Base-by-base conservation (phyloP, 2,797 vertebrate species). In the Ara ararauna region DNA sequence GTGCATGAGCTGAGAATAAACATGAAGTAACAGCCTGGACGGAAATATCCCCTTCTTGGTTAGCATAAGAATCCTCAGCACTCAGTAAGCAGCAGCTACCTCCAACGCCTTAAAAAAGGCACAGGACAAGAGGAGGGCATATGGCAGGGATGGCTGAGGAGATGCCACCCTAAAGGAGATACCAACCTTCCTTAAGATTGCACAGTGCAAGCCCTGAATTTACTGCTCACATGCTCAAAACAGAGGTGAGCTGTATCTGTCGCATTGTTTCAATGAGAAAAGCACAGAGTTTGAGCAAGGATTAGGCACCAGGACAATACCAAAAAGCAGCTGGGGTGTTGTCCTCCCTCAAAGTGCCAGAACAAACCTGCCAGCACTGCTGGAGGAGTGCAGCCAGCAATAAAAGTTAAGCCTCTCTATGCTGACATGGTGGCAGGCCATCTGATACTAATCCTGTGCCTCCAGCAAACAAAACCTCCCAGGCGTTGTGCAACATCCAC, bases 381-480 rank as follows among this genome's bases (percentile, higher is more conserved):
- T 1, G 4, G 65, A 72, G 70, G 61, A 93, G 17, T 1, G 0
- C 45, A 47, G 83, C 77, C 88, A 94, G 51, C 67, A 82, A 64
- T 56, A 74, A 51, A 79, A 92, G 60, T 27, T 22, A 81, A 85
- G 75, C 32, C 54, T 40, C 36, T 56, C 40, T n/a, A 1, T 36
- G 92, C 17, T n/a, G 78, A 67, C 73, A 87, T 68, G 81, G 84
- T 83, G 51, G 51, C 51, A 76, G 81, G 66, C 75, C 82, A 93
- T 76, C 83, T 76, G 93, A 81, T 53, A 67, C 79, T 73, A 85
- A 89, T 85, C 82, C 87, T 68, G 61, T 38, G 71, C 84, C 74
- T 96, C 75, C 84, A 66, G 88, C 84, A 88, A 89, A 51, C 61
- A 62, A 83, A 85, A 40, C 83, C 91, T 83, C 64, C 30, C 47